phyloP scores from a whole-genome alignment of 2,797 vertebrate genomes.

The Malacoctenus gilli region DNA sequence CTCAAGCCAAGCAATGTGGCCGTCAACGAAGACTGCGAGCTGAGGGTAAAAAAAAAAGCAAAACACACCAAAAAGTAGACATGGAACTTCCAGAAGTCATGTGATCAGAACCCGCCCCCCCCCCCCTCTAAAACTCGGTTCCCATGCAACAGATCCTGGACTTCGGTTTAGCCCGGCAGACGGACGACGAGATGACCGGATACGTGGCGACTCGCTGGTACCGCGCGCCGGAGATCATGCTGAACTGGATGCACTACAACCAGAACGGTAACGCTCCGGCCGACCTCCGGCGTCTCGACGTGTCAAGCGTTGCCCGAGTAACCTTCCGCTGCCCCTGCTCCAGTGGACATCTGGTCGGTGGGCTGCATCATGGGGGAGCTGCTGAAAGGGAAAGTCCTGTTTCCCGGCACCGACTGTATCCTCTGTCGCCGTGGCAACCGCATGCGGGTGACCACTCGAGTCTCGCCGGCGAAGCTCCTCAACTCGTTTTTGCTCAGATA shows the following conservation, averaged over 20 bases:
- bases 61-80: too few relatives aligned
- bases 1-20: conserved; percentile 98
- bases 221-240: conserved; percentile 97
- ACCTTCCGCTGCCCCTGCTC: conserved; percentile 38
- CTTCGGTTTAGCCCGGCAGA: conserved; percentile 95
- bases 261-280: conserved; percentile 98
- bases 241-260: conserved; percentile 99
- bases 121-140: too few relatives aligned
- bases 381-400: conserved; percentile 95
- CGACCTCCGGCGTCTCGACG: too few relatives aligned
- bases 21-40: conserved; percentile 97
- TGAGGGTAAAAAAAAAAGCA: conserved; percentile 93
- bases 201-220: conserved; percentile 99
- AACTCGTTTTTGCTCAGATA: conserved; percentile 83
- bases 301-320: not conserved
- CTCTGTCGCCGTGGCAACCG: too few relatives aligned
- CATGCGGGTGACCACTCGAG: not conserved
- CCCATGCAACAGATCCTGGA: conserved; percentile 94
- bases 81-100: too few relatives aligned
- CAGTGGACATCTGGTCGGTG: conserved; percentile 99
- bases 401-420: conserved; percentile 99
- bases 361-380: conserved; percentile 99
- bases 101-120: not conserved
- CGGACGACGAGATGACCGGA: conserved; percentile 98
- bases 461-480: conserved; percentile 47